Evolutionary conservation across 2,797 vertebrate genomes (phyloP).

Genomic region (Psittacula derbiana): DNA sequence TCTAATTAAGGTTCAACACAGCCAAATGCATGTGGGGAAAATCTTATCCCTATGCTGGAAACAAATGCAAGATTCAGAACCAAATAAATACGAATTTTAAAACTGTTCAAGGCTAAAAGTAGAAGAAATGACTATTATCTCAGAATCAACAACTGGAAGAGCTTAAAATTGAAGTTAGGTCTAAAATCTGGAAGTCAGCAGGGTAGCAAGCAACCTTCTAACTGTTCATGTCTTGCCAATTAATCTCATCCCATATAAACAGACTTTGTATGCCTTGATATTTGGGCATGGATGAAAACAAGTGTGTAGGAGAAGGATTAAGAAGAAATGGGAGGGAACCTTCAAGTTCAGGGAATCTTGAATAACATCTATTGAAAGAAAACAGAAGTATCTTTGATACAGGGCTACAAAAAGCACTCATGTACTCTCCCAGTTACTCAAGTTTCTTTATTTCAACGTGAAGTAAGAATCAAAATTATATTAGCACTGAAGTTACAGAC

Average conservation of each 20-base stretch:
- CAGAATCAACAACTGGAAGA: constrained; percentile 8
- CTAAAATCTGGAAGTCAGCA: not conserved
- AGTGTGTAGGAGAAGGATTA: not conserved
- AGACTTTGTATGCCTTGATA: not conserved
- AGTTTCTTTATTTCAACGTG: not conserved
- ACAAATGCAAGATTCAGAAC: not conserved
- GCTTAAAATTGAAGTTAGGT: not conserved
- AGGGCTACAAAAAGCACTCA: not conserved
- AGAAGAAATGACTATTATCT: not conserved
- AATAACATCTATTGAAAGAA: not conserved
- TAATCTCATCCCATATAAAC: not conserved
- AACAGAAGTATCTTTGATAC: not conserved
- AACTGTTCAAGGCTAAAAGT: not conserved
- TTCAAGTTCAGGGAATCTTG: not conserved
- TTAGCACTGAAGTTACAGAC: not conserved
- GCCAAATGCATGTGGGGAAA: not conserved
- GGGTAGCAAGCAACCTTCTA: not conserved
- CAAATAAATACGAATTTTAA: not conserved
- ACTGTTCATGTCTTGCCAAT: not conserved
- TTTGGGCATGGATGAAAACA: not conserved
- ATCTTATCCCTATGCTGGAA: not conserved
- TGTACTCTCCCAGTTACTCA: not conserved
- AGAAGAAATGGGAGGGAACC: not conserved
- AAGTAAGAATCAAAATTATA: not conserved
- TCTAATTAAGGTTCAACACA: not conserved